Conservation (phyloP, 2,113 vertebrate genomes). For the Sinocyclocheilus maitianheensis region DNA sequence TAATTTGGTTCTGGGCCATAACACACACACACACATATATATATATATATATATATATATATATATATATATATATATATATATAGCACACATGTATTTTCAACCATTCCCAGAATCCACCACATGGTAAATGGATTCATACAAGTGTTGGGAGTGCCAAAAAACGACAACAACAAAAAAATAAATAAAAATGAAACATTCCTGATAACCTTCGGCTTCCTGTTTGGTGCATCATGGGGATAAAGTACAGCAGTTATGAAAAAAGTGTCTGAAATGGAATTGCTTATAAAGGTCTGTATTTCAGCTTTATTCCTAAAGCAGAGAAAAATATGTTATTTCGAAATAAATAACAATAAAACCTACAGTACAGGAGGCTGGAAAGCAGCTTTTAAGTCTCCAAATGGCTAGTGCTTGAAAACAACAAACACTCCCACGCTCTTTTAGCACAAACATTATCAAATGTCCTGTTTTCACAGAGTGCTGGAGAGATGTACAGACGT, state of each 20-base stretch:
- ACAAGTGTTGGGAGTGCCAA: not conserved
- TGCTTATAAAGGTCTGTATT: not conserved
- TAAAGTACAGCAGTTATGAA: not conserved
- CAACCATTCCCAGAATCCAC: no score
- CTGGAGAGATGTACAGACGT: not conserved
- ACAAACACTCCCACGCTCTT: conserved; percentile 11
- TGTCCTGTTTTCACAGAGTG: not conserved
- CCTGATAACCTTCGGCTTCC: not conserved
- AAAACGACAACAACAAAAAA: not conserved
- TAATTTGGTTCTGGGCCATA: no score
- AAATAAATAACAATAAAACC: conserved; percentile 26
- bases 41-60: no score
- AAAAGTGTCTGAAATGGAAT: conserved; percentile 12
- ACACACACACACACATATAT: no score
- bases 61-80: no score
- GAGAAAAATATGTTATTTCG: not conserved
- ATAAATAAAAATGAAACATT: not conserved
- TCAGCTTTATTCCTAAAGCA: not conserved
- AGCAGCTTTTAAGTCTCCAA: conserved; percentile 32
- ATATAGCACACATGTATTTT: no score
- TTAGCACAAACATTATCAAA: conserved; percentile 13
- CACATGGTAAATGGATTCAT: not conserved
- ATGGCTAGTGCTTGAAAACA: conserved; percentile 19
- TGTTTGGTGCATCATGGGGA: not conserved
- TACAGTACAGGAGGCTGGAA: not conserved